These are phyloP conservation scores for Leptoclinus maculatus DNA, from an alignment of 2,797 vertebrate genomes.

Conservation along the genomic window DNA sequence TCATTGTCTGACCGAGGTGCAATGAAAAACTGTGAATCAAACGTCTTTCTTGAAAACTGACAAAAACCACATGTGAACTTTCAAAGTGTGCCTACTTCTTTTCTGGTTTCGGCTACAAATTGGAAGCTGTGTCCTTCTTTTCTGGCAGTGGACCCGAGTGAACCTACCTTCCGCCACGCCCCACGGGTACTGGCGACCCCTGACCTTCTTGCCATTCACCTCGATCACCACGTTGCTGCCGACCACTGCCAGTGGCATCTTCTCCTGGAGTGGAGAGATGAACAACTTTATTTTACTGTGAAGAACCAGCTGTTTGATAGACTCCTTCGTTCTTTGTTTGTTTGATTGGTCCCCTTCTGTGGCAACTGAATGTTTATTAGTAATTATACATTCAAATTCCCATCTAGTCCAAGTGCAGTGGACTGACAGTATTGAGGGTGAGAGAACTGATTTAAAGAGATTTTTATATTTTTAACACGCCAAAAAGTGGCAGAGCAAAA, in stretches of 20 bases:
- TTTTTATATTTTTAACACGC: too few relatives aligned
- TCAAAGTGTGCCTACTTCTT: neutral
- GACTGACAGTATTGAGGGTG: too few relatives aligned
- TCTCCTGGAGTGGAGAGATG: conserved; percentile 73
- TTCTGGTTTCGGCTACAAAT: neutral
- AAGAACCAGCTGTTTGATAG: neutral
- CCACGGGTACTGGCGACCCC: conserved; percentile 89
- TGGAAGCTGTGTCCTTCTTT: neutral
- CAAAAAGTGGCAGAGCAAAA: neutral
- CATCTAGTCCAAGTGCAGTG: neutral
- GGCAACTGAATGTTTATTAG: neutral
- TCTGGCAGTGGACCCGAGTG: conserved; percentile 1
- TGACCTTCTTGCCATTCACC: conserved; percentile 87
- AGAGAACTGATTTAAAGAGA: too few relatives aligned
- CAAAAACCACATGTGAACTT: neutral
- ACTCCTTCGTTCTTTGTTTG: neutral
- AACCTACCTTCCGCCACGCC: conserved; percentile 87
- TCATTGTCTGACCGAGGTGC: neutral
- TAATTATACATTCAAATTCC: neutral
- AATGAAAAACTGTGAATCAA: neutral
- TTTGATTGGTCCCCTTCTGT: neutral
- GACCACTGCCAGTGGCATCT: conserved; percentile 87
- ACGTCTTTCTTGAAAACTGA: neutral
- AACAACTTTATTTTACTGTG: neutral
- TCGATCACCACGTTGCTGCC: conserved; percentile 87